Evolutionary conservation across 2,113 vertebrate genomes (phyloP).

Genomic region (Struthidea cinerea): DNA sequence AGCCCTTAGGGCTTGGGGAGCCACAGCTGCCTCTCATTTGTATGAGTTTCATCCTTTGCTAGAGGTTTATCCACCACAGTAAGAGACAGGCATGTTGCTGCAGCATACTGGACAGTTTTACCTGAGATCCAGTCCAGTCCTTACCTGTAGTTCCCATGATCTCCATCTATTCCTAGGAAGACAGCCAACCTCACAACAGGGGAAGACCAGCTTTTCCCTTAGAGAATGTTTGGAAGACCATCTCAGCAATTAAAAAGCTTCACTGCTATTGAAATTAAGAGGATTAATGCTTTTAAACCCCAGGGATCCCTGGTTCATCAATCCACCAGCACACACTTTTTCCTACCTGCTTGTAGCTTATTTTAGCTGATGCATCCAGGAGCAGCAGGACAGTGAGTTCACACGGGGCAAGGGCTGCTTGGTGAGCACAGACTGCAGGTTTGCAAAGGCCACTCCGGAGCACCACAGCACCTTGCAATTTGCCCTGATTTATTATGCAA

Average conservation of each 20-base stretch:
- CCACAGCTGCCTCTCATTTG: background rate
- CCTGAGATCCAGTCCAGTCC: background rate
- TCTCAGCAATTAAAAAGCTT: background rate
- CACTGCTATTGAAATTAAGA: background rate
- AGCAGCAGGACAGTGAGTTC: background rate
- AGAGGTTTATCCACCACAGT: background rate
- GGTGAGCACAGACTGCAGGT: background rate
- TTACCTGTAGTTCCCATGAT: background rate
- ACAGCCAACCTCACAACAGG: background rate
- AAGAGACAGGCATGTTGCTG: background rate
- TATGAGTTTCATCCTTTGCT: background rate
- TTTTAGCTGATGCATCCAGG: background rate
- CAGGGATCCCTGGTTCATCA: background rate
- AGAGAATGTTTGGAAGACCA: background rate
- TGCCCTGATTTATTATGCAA: constrained; percentile 8
- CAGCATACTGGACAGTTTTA: background rate
- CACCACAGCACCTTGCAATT: background rate
- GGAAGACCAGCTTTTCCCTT: background rate
- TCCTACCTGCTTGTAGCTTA: background rate
- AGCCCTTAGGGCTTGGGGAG: background rate
- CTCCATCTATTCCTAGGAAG: background rate
- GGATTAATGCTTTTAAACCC: background rate
- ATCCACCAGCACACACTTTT: background rate
- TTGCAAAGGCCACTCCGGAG: background rate
- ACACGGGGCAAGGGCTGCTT: background rate